Evolutionary conservation across 2,888 invertebrate genomes (phyloP).

Genomic region (Mylabris sibirica): DNA sequence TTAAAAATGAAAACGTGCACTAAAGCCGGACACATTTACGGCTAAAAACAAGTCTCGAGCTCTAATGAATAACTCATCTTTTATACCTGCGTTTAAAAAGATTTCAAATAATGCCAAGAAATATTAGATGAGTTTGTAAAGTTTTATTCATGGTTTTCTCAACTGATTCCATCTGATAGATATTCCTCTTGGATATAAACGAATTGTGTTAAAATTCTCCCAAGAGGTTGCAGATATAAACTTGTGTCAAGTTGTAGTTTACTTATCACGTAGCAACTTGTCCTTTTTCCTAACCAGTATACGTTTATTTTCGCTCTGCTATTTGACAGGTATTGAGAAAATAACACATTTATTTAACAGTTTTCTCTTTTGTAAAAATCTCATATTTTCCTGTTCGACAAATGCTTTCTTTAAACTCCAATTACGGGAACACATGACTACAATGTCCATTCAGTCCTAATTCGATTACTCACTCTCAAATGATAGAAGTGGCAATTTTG

Average conservation of each 20-base stretch:
- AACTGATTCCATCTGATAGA: background rate
- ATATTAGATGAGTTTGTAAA: background rate
- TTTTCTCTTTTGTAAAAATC: conserved; percentile 29
- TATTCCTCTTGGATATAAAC: background rate
- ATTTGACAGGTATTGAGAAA: conserved; percentile 23
- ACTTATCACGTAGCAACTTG: background rate
- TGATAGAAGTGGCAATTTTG: background rate
- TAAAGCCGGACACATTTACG: too few relatives aligned
- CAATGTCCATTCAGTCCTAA: conserved; percentile 22
- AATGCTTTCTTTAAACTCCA: conserved; percentile 27
- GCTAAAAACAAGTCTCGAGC: too few relatives aligned
- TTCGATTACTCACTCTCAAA: background rate
- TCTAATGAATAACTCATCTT: background rate
- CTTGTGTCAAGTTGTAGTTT: background rate
- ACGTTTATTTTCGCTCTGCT: conserved; percentile 6
- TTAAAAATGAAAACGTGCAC: too few relatives aligned
- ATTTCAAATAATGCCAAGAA: too few relatives aligned
- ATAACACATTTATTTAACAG: conserved; percentile 26
- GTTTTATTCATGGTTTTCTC: background rate
- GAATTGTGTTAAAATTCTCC: background rate
- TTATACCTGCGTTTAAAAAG: background rate
- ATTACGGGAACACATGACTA: conserved; percentile 20
- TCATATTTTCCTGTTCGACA: background rate
- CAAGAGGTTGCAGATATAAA: background rate
- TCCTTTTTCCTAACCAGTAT: background rate